Percentiles rank a stretch among this genome's conserved stretches.
Evolutionary conservation across 2,888 invertebrate genomes (phyloP).

Genomic region (Craniophora ligustri): DNA sequence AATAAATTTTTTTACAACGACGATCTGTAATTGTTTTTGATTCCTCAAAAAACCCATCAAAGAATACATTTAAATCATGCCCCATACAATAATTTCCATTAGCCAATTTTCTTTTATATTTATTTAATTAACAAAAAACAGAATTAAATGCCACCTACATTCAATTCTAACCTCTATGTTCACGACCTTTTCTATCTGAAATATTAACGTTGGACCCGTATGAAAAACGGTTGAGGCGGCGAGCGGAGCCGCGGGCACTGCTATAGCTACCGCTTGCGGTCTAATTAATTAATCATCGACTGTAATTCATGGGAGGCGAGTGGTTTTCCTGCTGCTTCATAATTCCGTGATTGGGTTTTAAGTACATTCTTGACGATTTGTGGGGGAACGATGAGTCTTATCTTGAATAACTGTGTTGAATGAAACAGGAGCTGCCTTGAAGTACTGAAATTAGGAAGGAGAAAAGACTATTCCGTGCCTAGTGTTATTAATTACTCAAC

Average conservation of each 20-base stretch:
- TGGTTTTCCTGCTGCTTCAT: slow-evolving; percentile 32
- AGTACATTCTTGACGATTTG: slow-evolving; percentile 18
- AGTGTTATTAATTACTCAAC: too few relatives aligned
- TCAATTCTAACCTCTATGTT: slow-evolving; percentile 2
- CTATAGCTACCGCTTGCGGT: slow-evolving; percentile 48
- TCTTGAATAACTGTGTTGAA: too few relatives aligned
- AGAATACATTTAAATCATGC: too few relatives aligned
- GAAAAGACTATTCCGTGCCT: too few relatives aligned
- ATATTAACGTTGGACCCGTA: slow-evolving; percentile 56
- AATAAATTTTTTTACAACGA: too few relatives aligned
- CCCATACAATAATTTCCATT: too few relatives aligned
- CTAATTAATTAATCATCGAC: slow-evolving; percentile 53
- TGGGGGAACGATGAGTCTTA: not conserved
- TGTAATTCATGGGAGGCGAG: slow-evolving; percentile 37
- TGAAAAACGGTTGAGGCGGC: slow-evolving; percentile 56
- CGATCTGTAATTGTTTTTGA: too few relatives aligned
- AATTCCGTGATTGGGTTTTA: slow-evolving; percentile 30
- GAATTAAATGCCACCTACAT: slow-evolving; percentile 22
- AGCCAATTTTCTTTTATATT: too few relatives aligned
- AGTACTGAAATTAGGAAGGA: too few relatives aligned
- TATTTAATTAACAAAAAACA: too few relatives aligned
- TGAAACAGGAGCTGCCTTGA: too few relatives aligned
- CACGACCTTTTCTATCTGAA: slow-evolving; percentile 54
- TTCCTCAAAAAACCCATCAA: too few relatives aligned
- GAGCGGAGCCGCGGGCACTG: slow-evolving; percentile 34